A percentile compares a stretch with the other conserved stretches of the same genome.
Conservation (phyloP, 2,113 vertebrate species). For the Nothocercus nigrocapillus region DNA sequence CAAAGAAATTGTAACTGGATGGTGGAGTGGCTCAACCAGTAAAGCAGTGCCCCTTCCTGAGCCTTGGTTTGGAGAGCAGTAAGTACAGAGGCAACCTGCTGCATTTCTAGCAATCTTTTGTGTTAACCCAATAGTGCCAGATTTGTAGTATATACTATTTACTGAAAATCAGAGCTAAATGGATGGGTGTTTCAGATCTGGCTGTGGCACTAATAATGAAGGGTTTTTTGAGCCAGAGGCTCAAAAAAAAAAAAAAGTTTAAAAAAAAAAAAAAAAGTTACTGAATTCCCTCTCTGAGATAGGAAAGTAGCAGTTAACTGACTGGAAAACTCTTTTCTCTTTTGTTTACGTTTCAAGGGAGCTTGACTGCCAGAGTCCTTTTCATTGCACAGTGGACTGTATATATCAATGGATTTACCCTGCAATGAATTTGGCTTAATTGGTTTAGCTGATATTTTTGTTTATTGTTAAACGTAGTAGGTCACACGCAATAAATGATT, state of each 20-base stretch:
- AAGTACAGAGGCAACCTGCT: background rate
- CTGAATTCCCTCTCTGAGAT: background rate
- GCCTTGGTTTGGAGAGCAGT: background rate
- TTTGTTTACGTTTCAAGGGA: background rate
- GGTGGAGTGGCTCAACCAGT: background rate
- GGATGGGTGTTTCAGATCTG: background rate
- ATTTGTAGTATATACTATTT: background rate
- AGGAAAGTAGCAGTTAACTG: background rate
- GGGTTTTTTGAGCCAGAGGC: accelerated
- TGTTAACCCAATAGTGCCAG: background rate
- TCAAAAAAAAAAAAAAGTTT: too few species aligned
- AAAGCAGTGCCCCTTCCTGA: background rate
- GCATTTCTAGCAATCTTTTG: background rate
- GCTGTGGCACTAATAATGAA: background rate
- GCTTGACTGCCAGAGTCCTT: background rate
- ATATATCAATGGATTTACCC: background rate
- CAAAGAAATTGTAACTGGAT: background rate
- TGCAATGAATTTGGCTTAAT: background rate
- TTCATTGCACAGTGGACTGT: background rate
- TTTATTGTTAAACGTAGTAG: background rate
- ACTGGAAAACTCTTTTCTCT: background rate
- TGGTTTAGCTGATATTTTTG: background rate
- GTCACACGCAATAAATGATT: background rate
- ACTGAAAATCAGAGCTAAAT: background rate
- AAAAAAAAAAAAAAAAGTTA: background rate